Conservation (phyloP, 2,888 invertebrate species). For the Andrena bicolor region DNA sequence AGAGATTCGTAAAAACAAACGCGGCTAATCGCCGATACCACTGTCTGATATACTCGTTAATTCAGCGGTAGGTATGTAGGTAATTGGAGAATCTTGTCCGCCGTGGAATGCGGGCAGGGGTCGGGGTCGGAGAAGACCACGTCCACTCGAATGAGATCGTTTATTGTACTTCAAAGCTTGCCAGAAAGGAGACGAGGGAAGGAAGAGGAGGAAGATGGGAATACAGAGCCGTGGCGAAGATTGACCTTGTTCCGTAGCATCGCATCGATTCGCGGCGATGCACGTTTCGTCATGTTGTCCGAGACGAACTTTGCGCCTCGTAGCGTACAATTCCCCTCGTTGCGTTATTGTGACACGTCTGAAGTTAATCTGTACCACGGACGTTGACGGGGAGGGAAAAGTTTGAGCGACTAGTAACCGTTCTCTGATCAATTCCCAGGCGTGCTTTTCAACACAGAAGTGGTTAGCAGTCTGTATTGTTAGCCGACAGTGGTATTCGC, state of each 20-base stretch:
- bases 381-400: not conserved
- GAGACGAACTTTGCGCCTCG: not conserved
- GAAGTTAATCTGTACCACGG: slow-evolving; percentile 5
- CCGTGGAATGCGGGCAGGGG: slow-evolving; percentile 15
- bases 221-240: slow-evolving; percentile 16
- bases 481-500: slow-evolving; percentile 32
- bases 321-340: not conserved
- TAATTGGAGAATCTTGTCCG: slow-evolving; percentile 24
- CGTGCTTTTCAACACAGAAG: slow-evolving; percentile 29
- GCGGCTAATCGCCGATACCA: slow-evolving; percentile 33
- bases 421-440: slow-evolving; percentile 56
- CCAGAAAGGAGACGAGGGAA: not conserved
- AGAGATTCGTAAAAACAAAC: slow-evolving; percentile 43
- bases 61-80: slow-evolving; percentile 13
- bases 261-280: not conserved
- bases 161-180: slow-evolving; percentile 51
- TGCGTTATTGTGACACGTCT: not conserved
- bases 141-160: slow-evolving; percentile 41
- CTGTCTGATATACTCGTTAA: slow-evolving; percentile 50
- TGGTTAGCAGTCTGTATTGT: slow-evolving; percentile 45
- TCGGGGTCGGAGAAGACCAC: not conserved
- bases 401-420: slow-evolving; percentile 29
- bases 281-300: not conserved
- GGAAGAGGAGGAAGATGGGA: not conserved
- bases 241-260: slow-evolving; percentile 9